A percentile compares a stretch with the other conserved stretches of the same genome.
Conservation (phyloP, 2,797 vertebrate genomes). For the Neopelma chrysocephalum region DNA sequence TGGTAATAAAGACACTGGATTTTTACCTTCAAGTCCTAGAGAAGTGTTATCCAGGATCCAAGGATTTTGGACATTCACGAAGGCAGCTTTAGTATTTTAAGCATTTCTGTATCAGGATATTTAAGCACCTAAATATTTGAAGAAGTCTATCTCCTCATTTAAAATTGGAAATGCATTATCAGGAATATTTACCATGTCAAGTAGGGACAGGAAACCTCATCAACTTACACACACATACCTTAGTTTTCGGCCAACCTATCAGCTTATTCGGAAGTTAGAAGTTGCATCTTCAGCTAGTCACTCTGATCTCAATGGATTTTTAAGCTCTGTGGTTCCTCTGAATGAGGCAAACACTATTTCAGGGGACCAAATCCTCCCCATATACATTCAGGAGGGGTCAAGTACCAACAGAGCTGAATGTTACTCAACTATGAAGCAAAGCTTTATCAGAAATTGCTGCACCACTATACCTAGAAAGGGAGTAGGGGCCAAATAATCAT, state of each 20-base stretch:
- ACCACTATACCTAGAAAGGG: not conserved
- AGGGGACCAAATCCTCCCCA: not conserved
- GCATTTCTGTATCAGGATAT: not conserved
- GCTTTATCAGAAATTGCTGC: not conserved
- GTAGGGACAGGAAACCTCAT: not conserved
- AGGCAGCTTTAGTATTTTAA: not conserved
- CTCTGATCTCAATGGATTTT: not conserved
- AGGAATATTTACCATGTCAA: not conserved
- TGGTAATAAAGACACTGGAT: not conserved
- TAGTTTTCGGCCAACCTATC: not conserved
- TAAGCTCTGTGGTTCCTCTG: not conserved
- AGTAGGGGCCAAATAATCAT: not conserved
- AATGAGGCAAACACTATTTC: not conserved
- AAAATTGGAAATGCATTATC: not conserved
- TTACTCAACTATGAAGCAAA: not conserved
- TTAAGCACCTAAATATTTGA: not conserved
- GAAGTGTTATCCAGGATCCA: not conserved
- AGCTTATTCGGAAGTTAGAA: not conserved
- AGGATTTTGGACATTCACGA: accelerated
- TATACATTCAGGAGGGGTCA: not conserved
- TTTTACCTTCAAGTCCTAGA: not conserved
- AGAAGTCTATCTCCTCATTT: not conserved
- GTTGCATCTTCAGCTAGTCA: not conserved
- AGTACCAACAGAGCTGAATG: not conserved
- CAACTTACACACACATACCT: not conserved